A percentile compares a stretch with the other conserved stretches of the same genome.
phyloP scores from a whole-genome alignment of 2,888 invertebrate species.

The Nysson spinosus region DNA sequence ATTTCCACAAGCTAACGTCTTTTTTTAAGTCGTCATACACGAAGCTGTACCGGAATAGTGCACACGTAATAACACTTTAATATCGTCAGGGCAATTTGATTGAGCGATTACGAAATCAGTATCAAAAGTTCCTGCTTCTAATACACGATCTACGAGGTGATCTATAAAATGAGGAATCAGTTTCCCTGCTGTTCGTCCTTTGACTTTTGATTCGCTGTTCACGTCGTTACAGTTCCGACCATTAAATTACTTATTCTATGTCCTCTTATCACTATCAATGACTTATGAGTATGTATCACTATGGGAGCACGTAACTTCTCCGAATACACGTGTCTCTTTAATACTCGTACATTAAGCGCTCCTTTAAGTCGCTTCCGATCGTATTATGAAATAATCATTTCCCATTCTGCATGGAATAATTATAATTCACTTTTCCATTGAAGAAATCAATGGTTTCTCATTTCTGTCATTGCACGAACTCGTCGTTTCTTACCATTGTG shows the following conservation, averaged over 20 bases:
- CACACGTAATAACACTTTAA: background rate
- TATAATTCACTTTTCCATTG: constrained; percentile 5
- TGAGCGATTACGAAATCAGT: background rate
- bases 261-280: constrained; percentile 55
- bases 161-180: constrained; percentile 32
- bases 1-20: constrained; percentile 8
- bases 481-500: background rate
- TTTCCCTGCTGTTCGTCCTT: constrained; percentile 41
- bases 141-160: constrained; percentile 14
- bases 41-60: background rate
- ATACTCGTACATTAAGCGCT: too few relatives aligned
- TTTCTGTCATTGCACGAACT: background rate
- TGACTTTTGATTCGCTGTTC: constrained; percentile 39
- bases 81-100: background rate
- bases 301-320: constrained; percentile 35
- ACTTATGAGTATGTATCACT: constrained; percentile 65
- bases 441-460: background rate
- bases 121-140: constrained; percentile 3
- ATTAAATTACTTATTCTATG: constrained; percentile 52
- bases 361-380: too few relatives aligned
- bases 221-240: constrained; percentile 20
- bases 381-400: too few relatives aligned
- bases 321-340: background rate
- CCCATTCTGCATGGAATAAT: too few relatives aligned
- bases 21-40: background rate